Evolutionary conservation across 2,113 vertebrate species (phyloP).

Genomic region (Misgurnus anguillicaudatus): DNA sequence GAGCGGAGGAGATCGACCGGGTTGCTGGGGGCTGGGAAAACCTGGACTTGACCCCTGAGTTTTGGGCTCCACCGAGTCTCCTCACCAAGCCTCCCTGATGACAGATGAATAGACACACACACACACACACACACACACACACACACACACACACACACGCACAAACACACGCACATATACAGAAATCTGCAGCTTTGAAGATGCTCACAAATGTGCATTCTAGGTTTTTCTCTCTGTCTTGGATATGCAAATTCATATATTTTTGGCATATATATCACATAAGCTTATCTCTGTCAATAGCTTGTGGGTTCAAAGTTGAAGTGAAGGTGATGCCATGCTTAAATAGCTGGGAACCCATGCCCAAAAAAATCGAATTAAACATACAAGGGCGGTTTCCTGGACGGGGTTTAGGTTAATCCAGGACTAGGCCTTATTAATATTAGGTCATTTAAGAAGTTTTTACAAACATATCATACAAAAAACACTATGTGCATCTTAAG

Average conservation of each 20-base stretch:
- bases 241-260: slow-evolving; percentile 49
- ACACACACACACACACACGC: slow-evolving; percentile 48
- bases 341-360: neutral
- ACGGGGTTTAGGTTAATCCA: no score
- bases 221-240: slow-evolving; percentile 47
- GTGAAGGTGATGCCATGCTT: neutral
- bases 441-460: no score
- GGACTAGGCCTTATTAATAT: no score
- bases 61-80: slow-evolving; percentile 82
- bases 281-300: neutral
- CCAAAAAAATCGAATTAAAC: neutral
- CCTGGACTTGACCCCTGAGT: slow-evolving; percentile 86
- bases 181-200: slow-evolving; percentile 40
- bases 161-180: slow-evolving; percentile 36
- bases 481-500: no score
- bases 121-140: slow-evolving; percentile 48
- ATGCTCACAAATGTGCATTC: slow-evolving; percentile 43
- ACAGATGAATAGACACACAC: slow-evolving; percentile 63
- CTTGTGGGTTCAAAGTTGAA: slow-evolving; percentile 19
- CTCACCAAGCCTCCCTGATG: slow-evolving; percentile 65
- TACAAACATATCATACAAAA: no score
- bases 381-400: neutral
- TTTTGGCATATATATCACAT: no score
- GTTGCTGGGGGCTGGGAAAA: slow-evolving; percentile 63
- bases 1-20: slow-evolving; percentile 16